These are phyloP conservation scores for Steromphala cineraria DNA, from an alignment of 2,888 invertebrate species.

Conservation along the genomic window DNA sequence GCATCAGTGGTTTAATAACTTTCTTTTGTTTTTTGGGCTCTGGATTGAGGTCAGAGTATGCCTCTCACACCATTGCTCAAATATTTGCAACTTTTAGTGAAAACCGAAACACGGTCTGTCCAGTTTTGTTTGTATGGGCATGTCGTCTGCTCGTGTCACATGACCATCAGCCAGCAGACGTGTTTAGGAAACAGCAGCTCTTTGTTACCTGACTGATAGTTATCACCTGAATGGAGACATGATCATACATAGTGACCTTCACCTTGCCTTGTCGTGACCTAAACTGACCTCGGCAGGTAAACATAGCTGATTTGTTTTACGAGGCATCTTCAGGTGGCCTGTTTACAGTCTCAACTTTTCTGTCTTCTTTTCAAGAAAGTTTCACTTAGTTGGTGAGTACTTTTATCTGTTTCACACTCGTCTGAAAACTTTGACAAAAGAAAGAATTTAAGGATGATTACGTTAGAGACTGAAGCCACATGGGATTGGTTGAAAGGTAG, in stretches of 20 bases:
- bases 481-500: background rate
- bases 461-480: background rate
- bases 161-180: background rate
- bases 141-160: background rate
- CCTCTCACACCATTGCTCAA: too few species aligned
- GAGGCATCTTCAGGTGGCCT: too few species aligned
- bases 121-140: background rate
- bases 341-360: too few species aligned
- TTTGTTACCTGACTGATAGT: background rate
- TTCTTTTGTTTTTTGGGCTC: too few species aligned
- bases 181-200: background rate
- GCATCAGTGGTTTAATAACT: too few species aligned
- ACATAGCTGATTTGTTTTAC: background rate
- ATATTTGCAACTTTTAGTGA: too few species aligned
- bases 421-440: background rate
- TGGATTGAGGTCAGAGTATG: too few species aligned
- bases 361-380: too few species aligned
- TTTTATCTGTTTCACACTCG: too few species aligned
- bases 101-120: background rate
- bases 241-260: background rate
- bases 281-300: background rate
- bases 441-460: background rate
- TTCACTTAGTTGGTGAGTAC: too few species aligned
- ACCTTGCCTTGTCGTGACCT: background rate
- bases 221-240: slow-evolving; percentile 5